Evolutionary conservation across 1,140 invertebrate genomes (phyloP), one percentile per base, ranked within the genome.

Genomic region (Drosophila tristis): DNA sequence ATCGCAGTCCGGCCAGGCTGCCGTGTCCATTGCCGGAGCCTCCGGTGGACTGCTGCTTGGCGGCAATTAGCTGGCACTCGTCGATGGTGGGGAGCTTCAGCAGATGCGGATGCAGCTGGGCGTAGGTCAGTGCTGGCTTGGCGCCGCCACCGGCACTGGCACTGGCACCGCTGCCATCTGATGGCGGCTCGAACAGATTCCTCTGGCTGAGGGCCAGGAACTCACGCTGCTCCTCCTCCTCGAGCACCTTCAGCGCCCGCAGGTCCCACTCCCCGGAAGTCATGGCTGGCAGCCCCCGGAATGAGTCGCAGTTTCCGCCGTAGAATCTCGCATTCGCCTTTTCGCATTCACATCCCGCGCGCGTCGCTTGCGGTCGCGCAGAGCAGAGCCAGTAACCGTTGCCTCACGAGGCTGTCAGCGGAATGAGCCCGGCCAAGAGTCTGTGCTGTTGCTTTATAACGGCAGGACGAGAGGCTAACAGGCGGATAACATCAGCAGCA

Each of bases 231-330:
- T 92, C 90, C 59, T 92, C 90, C 50, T 91, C 87, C 63, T 92
- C 91, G 31, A 92, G 87, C 76, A 91, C 91, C 51, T 92, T 91
- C 0, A 92, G 79, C 67, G 91, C 91, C 57, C 78, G 75, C 57
- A 92, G 67, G 72, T 92, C 91, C 91, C 91, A 92, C 64, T 92
- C 91, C 31, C 90, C 91, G 48, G 91, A 92, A 47, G 90, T 80
- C 91, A 92, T 92, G 15, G 31, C 43, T 43, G 15, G 20, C 50
- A 62, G 61, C 35, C 54, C 56, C 53, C 31, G 11, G 26, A 53
- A 29, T 9, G 31, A 35, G 9, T 35, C 31, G 31, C 8, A 35
- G 31, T 35, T 35, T 35, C 9, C 31, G 9, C 31, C 31, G 31
- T 2, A 20, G 20, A 35, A 35, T 35, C 31, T 35, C 31, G 31